Evolutionary conservation across 2,113 vertebrate genomes (phyloP), one percentile per base, ranked within the genome.

Genomic region (Cochlearius cochlearius): DNA sequence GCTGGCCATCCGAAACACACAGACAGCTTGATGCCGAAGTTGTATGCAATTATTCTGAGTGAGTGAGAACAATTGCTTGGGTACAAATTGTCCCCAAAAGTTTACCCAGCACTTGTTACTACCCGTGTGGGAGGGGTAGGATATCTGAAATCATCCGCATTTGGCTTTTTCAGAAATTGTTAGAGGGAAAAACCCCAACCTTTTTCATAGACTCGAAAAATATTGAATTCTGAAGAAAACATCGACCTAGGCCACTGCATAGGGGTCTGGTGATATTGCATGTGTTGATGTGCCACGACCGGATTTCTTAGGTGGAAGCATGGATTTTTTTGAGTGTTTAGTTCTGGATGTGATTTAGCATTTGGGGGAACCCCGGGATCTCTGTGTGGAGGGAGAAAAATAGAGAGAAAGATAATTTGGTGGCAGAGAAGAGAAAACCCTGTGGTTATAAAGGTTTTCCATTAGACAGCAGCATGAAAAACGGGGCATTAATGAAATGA

Each of bases 71-170:
- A 94, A 97, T 92, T 26, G 6, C 68, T 80, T 2, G 3, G 78
- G 75, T 41, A 95, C 83, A 76, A 49, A 62, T 4, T 58, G 92
- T 94, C 8, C 45, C 75, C 49, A 43, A 4, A 79, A 2, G 34
- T 8, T 21, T 59, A 56, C 77, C 67, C 19, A 38, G 47, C 8
- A 4, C 23, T 67, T 9, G 8, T 50, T 68, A 18, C 12, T 5
- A 6, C 10, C 49, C 0, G 0, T 13, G 25, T 32, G 4, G 13
- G 47, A 55, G 55, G 26, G 50, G 9, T 11, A 38, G 15, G 8
- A 5, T 43, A 63, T 38, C 91, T 66, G 63, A 73, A n/a, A 69
- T 5, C 34, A 22, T 15, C 75, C 90, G 12, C 12, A 11, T 27
- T 43, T 82, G 66, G 4, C 36, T 56, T 82, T 26, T 59, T 4